Base-by-base conservation (phyloP, 2,113 vertebrate species). In the Aldabrachelys gigantea region DNA sequence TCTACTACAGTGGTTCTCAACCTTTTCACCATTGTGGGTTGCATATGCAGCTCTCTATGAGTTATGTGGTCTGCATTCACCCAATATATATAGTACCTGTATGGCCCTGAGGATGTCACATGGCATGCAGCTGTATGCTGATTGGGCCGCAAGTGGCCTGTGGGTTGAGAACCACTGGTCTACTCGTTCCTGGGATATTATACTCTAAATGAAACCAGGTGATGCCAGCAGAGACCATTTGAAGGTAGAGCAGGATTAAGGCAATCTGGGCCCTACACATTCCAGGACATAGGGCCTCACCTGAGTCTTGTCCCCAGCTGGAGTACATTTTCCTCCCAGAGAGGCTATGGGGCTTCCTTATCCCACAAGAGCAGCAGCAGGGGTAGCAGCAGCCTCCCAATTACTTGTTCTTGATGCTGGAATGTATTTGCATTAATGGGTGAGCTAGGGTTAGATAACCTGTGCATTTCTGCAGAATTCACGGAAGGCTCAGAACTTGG, bases 251-350 rank as follows among this genome's bases (percentile, higher is more conserved):
- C 8, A 76, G 84, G 53, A n/a, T 57, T 22, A 84, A 53, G 21
- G 53, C n/a, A 53, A n/a, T 75, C 5, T 3, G 35, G 8, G 17
- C 4, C 14, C 50, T 21, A 29, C 12, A 41, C 12, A 41, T 0
- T 53, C 10, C 44, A 83, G 49, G 10, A 80, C n/a, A 92, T 5
- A 57, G 2, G 9, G 90, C 84, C 86, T 6, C 27, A 65, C 91
- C 65, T 84, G 24, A 69, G 80, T 25, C 5, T 80, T 84, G 56
- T n/a, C 7, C 16, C 16, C 6, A 17, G 10, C 0, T 84, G 10
- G n/a, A 16, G 44, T 21, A 49, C 8, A 3, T n/a, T 87, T 14
- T 91, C 49, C 47, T 90, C 75, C 38, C 56, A 69, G 4, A 4
- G 75, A 50, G 72, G 90, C 53, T 8, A 49, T 0, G 1, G 8